Evolutionary conservation across 1,140 invertebrate species (phyloP), one percentile per base, ranked within the genome.

Genomic region (Cydia strobilella): DNA sequence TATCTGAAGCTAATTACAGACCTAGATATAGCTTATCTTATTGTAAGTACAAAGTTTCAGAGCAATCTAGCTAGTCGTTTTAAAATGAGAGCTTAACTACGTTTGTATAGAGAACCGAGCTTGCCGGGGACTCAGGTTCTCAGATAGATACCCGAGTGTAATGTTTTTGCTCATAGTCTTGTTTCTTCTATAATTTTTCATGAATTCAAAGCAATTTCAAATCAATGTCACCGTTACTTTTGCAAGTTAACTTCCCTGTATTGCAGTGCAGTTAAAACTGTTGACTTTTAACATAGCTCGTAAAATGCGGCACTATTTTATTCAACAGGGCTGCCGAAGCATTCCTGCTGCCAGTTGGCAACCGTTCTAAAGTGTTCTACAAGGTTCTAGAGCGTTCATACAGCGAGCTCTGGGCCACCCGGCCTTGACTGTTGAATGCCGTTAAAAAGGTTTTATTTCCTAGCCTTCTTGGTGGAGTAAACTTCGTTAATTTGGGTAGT

Each of bases 281-380:
- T 59, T 59, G 54, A 59, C 6, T 59, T 59, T 59, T 59, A 20
- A 59, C 15, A 48, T 48, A 51, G 54, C 54, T 23, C 10, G 54
- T 59, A 59, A 59, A 59, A 23, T 23, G 20, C 54, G 6, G 54
- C 20, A 59, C 54, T 59, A 23, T 59, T 35, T 65, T 69, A 69
- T 69, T 69, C 65, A 69, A 69, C 27, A 69, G n/a, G 18, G 65
- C n/a, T n/a, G 25, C 12, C 54, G 63, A 15, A 4, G 65, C 65
- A 69, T 69, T 69, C 31, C 31, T 7, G 15, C 31, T 69, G 65
- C 65, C 54, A 35, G 65, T 35, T 27, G 25, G 65, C 25, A 18
- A 35, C 65, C 7, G 65, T 69, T 35, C 9, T 35, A 69, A 69
- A 69, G 65, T 69, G 65, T 39, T 69, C 65, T 69, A 69, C 65